phyloP scores from a whole-genome alignment of 1,140 invertebrate genomes.

The Mamestra configurata region DNA sequence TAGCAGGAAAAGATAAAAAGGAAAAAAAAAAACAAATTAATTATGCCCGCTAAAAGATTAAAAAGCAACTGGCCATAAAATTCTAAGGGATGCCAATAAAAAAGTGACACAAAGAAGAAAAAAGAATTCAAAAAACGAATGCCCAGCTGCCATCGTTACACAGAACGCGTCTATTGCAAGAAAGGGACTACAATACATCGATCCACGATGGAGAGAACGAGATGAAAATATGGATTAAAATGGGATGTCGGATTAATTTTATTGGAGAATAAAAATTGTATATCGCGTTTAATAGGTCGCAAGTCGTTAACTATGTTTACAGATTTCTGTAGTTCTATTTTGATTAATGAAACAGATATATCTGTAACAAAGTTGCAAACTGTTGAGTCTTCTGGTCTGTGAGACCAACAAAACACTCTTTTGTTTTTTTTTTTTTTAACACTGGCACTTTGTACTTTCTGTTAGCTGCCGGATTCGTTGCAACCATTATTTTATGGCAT shows the following conservation, averaged over 20 bases:
- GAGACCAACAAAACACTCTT: no score
- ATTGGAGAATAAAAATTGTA: constrained; percentile 78
- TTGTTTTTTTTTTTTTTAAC: no score
- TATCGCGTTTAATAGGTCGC: constrained; percentile 77
- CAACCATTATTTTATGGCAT: no score
- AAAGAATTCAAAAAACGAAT: constrained; percentile 77
- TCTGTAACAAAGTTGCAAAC: background rate
- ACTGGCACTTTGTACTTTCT: no score
- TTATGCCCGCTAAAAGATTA: constrained; percentile 74
- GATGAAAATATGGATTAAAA: constrained; percentile 74
- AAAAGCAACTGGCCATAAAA: constrained; percentile 77
- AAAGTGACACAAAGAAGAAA: constrained; percentile 73
- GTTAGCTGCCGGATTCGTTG: no score
- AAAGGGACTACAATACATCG: constrained; percentile 58
- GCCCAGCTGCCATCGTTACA: constrained; percentile 82
- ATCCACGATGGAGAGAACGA: constrained; percentile 60
- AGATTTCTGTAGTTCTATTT: constrained; percentile 57
- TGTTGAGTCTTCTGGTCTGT: no score
- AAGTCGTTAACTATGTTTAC: constrained; percentile 77
- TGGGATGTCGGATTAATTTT: constrained; percentile 78
- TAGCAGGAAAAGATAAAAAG: constrained; percentile 48
- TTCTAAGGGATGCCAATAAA: constrained; percentile 78
- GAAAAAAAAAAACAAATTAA: constrained; percentile 73
- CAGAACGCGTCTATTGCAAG: constrained; percentile 61
- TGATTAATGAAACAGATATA: background rate